phyloP scores from a whole-genome alignment of 1,140 invertebrate species.

The Tetramorium alpestre region DNA sequence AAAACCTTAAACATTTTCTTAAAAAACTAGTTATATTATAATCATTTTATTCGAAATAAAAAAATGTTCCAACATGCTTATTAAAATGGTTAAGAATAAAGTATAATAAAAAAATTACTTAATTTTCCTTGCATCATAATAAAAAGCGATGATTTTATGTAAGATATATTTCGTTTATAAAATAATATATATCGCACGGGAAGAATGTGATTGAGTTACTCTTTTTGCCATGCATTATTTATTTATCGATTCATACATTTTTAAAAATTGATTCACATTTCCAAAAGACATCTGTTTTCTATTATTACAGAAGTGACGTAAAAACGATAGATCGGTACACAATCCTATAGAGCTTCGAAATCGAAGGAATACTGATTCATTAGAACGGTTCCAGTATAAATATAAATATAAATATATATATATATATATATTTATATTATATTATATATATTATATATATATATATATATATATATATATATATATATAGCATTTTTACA shows the following conservation, averaged over 20 bases:
- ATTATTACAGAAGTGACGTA: conserved; percentile 67
- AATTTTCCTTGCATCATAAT: neutral
- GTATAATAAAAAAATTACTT: neutral
- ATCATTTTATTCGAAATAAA: neutral
- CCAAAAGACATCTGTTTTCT: conserved; percentile 69
- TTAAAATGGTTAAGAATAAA: neutral
- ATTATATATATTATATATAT: too few relatives aligned
- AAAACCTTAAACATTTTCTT: neutral
- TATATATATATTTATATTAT: too few relatives aligned
- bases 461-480: too few relatives aligned
- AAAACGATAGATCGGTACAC: conserved; percentile 68
- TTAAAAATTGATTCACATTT: conserved; percentile 73
- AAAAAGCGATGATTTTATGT: neutral
- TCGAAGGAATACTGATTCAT: conserved; percentile 70
- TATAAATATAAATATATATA: too few relatives aligned
- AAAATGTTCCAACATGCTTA: too few relatives aligned
- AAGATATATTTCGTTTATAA: neutral
- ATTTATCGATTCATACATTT: conserved; percentile 74
- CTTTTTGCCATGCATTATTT: conserved; percentile 73
- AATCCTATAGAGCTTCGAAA: conserved; percentile 60
- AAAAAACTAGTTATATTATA: neutral
- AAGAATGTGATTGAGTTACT: neutral
- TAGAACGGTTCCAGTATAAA: conserved; percentile 36
- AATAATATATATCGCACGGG: neutral
- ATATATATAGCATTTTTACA: too few relatives aligned